Conservation (phyloP, 1,140 invertebrate genomes). For the Pogonognathellus flavescens region DNA sequence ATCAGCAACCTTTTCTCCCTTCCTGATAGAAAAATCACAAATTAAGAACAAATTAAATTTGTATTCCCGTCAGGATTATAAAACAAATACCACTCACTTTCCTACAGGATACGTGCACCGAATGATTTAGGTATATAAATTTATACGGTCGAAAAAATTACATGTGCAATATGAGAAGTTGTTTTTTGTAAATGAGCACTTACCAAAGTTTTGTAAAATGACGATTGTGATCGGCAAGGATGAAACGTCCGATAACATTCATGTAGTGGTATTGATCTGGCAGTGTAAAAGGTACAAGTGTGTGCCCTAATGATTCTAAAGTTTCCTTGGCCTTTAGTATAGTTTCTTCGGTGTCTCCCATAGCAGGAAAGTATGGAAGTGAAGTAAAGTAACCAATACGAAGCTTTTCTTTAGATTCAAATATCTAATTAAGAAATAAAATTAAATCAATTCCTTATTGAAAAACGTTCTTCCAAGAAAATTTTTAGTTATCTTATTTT, state of each 20-base stretch:
- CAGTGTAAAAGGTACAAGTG: slow-evolving; percentile 58
- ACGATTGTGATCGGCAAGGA: slow-evolving; percentile 58
- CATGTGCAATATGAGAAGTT: no score
- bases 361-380: slow-evolving; percentile 58
- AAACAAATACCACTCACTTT: no score
- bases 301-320: slow-evolving; percentile 61
- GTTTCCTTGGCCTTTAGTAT: slow-evolving; percentile 53
- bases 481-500: no score
- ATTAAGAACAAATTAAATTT: background rate
- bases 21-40: slow-evolving; percentile 51
- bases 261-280: slow-evolving; percentile 64
- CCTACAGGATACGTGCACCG: no score
- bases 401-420: slow-evolving; percentile 60
- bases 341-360: slow-evolving; percentile 59
- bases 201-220: slow-evolving; percentile 60
- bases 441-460: no score
- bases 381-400: slow-evolving; percentile 59
- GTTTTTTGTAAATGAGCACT: no score
- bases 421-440: slow-evolving; percentile 44
- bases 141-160: no score
- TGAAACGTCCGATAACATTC: slow-evolving; percentile 57
- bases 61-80: no score
- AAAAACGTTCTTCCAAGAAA: no score
- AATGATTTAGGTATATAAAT: no score
- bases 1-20: slow-evolving; percentile 64